Percentiles rank a stretch among this genome's conserved stretches.
These are phyloP conservation scores for Incurvaria masculella DNA, from an alignment of 2,888 invertebrate species.

Conservation along the genomic window DNA sequence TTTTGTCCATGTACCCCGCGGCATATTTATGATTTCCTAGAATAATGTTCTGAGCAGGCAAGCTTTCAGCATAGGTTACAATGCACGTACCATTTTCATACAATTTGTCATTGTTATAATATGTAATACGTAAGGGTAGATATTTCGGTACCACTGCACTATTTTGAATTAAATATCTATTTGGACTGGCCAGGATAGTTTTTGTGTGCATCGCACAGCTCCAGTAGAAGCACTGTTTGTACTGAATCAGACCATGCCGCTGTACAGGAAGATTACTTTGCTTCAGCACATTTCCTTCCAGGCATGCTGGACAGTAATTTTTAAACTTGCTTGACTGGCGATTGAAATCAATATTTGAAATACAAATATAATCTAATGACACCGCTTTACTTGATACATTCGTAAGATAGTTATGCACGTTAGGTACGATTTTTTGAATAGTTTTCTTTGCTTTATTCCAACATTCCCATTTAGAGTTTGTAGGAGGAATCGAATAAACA, in stretches of 20 bases:
- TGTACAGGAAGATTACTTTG: slow-evolving; percentile 47
- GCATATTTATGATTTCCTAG: slow-evolving; percentile 44
- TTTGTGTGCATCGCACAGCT: slow-evolving; percentile 53
- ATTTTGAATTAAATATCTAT: slow-evolving; percentile 26
- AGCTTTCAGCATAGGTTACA: slow-evolving; percentile 56
- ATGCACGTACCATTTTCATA: slow-evolving; percentile 58
- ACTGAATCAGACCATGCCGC: slow-evolving; percentile 56
- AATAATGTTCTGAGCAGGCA: slow-evolving; percentile 41
- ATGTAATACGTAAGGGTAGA: slow-evolving; percentile 45
- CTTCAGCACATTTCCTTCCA: slow-evolving; percentile 30
- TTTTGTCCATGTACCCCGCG: slow-evolving; percentile 42
- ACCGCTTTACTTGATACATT: slow-evolving; percentile 47
- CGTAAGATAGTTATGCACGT: slow-evolving; percentile 50
- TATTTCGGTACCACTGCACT: slow-evolving; percentile 37
- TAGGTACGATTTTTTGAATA: slow-evolving; percentile 32
- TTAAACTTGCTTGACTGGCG: slow-evolving; percentile 46
- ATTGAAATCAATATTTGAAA: slow-evolving; percentile 54
- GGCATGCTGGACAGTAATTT: slow-evolving; percentile 59
- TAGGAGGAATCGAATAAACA: slow-evolving; percentile 42
- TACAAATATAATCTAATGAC: slow-evolving; percentile 46
- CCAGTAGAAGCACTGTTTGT: slow-evolving; percentile 56
- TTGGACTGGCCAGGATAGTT: slow-evolving; percentile 41
- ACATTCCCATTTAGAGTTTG: slow-evolving; percentile 53
- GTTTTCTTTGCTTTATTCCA: slow-evolving; percentile 37
- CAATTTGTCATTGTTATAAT: slow-evolving; percentile 33